A percentile compares a stretch with the other conserved stretches of the same genome.
Conservation (phyloP, 2,888 invertebrate species). For the Dynastes hyllus region DNA sequence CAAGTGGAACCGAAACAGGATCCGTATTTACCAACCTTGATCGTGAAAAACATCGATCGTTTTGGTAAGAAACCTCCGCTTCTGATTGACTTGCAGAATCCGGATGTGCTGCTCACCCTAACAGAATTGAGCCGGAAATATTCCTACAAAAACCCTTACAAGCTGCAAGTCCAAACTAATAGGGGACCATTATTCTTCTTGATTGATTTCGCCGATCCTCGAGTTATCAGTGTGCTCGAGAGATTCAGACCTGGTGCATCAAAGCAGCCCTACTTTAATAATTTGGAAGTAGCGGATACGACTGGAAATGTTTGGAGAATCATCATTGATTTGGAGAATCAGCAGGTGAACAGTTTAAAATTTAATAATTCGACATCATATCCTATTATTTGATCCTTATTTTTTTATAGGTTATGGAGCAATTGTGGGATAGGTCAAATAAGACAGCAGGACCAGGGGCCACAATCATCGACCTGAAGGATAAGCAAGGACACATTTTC, state of each 20-base stretch:
- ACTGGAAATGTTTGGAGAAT: slow-evolving; percentile 12
- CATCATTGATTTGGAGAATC: slow-evolving; percentile 14
- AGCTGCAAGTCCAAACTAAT: neutral
- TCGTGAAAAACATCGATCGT: neutral
- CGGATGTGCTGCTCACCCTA: neutral
- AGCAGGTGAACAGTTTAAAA: neutral
- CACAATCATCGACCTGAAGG: neutral
- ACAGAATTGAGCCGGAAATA: neutral
- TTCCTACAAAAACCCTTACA: neutral
- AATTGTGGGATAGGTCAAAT: slow-evolving; percentile 3
- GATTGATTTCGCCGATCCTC: slow-evolving; percentile 20
- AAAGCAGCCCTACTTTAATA: neutral
- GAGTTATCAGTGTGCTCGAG: neutral
- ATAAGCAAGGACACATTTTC: neutral
- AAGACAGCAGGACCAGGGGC: neutral
- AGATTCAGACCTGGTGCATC: neutral
- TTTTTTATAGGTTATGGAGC: neutral
- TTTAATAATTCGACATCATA: neutral
- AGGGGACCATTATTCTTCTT: neutral
- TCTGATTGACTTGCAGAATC: neutral
- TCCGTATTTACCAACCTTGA: neutral
- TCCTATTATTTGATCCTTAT: neutral
- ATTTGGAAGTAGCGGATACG: slow-evolving; percentile 15
- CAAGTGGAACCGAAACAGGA: neutral
- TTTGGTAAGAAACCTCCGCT: neutral